Conservation (phyloP, 2,888 invertebrate species). For the Polymixis lichenea region DNA sequence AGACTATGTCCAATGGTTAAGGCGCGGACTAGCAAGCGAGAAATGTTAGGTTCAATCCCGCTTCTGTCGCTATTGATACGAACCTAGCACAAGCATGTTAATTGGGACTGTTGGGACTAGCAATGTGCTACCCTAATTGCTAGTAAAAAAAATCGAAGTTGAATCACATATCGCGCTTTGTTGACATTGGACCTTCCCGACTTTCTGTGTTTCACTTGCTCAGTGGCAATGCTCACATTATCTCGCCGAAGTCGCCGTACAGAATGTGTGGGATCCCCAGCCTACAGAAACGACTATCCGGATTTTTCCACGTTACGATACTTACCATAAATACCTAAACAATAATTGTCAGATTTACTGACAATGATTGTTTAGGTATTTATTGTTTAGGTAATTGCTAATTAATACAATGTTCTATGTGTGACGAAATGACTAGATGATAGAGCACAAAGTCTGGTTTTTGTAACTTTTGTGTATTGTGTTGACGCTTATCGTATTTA, state of each 20-base stretch:
- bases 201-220: neutral
- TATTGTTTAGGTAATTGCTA: neutral
- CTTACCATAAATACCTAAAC: too few relatives aligned
- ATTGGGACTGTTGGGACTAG: neutral
- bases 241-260: neutral
- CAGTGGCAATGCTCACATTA: neutral
- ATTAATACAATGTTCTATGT: conserved; percentile 3
- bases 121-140: neutral
- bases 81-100: neutral
- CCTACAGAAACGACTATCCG: conserved; percentile 6
- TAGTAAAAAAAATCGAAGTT: neutral
- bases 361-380: neutral
- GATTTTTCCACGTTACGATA: conserved; percentile 3
- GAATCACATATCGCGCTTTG: neutral
- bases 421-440: neutral
- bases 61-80: neutral
- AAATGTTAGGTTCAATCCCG: neutral
- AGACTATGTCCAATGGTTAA: neutral
- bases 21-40: neutral
- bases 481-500: too few relatives aligned
- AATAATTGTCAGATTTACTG: too few relatives aligned
- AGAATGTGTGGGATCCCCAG: conserved; percentile 19
- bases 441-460: conserved; percentile 7
- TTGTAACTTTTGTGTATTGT: conserved; percentile 13
- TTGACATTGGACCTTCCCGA: neutral